A percentile compares a stretch with the other conserved stretches of the same genome.
These are phyloP conservation scores for Propithecus perrieri DNA, from an alignment of 2,797 vertebrate genomes.

Conservation along the genomic window DNA sequence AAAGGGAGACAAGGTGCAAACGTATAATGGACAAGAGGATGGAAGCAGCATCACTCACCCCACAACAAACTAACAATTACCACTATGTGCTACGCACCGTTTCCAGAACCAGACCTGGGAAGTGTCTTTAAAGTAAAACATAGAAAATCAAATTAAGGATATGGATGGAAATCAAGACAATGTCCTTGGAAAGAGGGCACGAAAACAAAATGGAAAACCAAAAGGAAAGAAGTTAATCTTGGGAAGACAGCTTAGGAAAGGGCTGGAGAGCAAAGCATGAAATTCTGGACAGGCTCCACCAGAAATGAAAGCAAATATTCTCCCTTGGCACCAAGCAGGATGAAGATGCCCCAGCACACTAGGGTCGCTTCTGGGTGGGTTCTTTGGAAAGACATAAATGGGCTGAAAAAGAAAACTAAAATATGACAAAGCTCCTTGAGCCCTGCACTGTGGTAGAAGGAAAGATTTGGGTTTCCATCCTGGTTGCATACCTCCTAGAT, in stretches of 20 bases:
- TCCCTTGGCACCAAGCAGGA: background rate
- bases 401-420: background rate
- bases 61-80: conserved; percentile 1
- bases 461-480: background rate
- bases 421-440: background rate
- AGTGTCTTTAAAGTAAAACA: conserved; percentile 2
- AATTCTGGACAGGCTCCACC: background rate
- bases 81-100: background rate
- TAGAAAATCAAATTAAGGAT: conserved; percentile 14
- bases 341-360: background rate
- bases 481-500: background rate
- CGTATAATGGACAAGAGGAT: background rate
- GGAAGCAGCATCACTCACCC: background rate
- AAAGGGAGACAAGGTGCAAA: background rate
- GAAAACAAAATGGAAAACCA: conserved; percentile 45
- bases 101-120: conserved; percentile 4
- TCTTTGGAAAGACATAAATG: background rate
- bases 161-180: conserved; percentile 36
- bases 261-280: background rate
- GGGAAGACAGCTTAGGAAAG: conserved; percentile 11
- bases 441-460: background rate
- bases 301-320: conserved; percentile 31
- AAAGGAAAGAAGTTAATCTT: conserved; percentile 8
- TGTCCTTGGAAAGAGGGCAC: conserved; percentile 52
- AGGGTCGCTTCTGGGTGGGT: background rate